Evolutionary conservation across 2,888 invertebrate species (phyloP), one percentile per base, ranked within the genome.

Genomic region (Phaedon cochleariae): DNA sequence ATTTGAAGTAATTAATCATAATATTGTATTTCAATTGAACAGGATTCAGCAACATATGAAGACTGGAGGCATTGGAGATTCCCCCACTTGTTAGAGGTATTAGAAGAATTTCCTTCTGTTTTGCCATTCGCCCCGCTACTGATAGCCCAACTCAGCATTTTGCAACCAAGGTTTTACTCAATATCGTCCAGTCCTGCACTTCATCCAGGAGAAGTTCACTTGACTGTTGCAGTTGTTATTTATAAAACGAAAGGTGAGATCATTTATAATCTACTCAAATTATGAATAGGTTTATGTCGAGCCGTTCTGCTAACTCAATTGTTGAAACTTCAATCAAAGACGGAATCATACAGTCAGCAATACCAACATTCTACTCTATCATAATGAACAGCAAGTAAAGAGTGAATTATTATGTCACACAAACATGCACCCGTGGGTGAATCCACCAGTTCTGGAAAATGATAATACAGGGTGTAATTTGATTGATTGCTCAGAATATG

Each of bases 121-220:
- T 87, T 87, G 68, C 94, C 96, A 0, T 90, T 90, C 46, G 94
- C 95, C 0, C 91, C 95, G 0, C 84, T 97, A 10, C 85, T 97
- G 1, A 87, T 94, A 45, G 91, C 94, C 0, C 90, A 96, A 75
- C 85, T 97, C 34, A 94, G 93, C 51, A 88, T 95, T 0, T 84
- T 97, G 54, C 96, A 97, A 80, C 95, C 97, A 1, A 87, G 97
- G 77, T 97, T 96, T 84, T 97, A 97, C 83, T 96, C 95, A 34
- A 96, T 97, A 73, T 96, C 96, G 1, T 96, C 96, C 0, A 95
- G 96, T 17, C 93, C 94, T 0, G 83, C 88, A 2, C 89, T 91
- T 49, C 89, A 92, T 77, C 89, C 89, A 0, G 91, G 92, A 68
- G 90, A 93, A 83, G 88, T 97, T 59, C 96, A 97, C 81, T 86